Base-by-base conservation (phyloP, 1,140 invertebrate species). In the Bombus breviceps region DNA sequence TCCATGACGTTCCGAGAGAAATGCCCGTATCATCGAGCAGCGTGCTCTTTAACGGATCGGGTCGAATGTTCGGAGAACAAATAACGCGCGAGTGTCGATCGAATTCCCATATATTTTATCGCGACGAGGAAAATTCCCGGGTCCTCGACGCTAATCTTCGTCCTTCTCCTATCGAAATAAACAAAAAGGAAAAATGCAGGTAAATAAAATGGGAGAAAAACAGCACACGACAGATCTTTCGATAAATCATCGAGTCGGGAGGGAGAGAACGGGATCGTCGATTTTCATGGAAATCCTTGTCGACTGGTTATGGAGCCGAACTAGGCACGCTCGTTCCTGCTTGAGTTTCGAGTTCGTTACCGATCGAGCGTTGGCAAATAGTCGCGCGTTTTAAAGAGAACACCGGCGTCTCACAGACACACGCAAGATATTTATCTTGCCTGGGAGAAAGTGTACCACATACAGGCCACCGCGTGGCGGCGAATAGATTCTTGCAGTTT, bases 401-500 rank as follows among this genome's bases (percentile, higher is more conserved):
- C 74, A 85, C 73, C 81, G 74, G 62, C 62, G 85, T 73, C 64
- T 62, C 81, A 66, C 88, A 85, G 76, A 87, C 87, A 90, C 86
- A 77, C 88, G 88, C 78, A 72, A 87, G 89, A 90, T 89, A 89
- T 87, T 90, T 90, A 90, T 90, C 88, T 86, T 64, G 83, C 78
- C 83, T 69, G 81, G 85, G 89, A 90, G 89, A 90, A 90, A 90
- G 89, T 90, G 86, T 87, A 87, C 86, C 86, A 76, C 86, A 86
- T 89, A 85, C 78, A 86, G 75, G 74, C 88, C 47, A 74, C 75
- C 83, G 71, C 83, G 80, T 77, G 82, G 82, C 88, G 39, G 87
- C 80, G 89, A 92, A 93, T 92, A 90, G 90, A 93, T 93, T 93
- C 92, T 88, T 93, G 86, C 83, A 91, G 90, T 93, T 93, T 93